Evolutionary conservation across 2,888 invertebrate genomes (phyloP).

Genomic region (Hesperia comma): DNA sequence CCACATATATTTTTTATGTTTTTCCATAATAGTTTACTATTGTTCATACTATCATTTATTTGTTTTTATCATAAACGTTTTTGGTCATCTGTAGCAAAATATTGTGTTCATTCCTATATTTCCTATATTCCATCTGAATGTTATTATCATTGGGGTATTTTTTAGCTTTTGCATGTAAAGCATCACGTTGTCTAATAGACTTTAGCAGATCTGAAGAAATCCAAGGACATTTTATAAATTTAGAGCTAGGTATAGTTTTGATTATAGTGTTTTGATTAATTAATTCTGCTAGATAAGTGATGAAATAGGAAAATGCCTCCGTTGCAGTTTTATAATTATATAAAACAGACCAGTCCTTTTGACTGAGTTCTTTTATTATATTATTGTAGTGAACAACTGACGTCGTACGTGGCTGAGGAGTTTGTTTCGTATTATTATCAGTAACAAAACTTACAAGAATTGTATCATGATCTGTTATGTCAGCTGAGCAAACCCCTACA

Average conservation of each 20-base stretch:
- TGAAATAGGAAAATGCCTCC: neutral
- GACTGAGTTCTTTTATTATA: neutral
- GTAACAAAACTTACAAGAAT: neutral
- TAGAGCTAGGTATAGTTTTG: neutral
- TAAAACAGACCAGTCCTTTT: neutral
- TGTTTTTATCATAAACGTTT: neutral
- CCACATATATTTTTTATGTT: neutral
- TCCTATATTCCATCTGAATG: neutral
- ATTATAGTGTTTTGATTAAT: neutral
- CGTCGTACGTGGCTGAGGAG: neutral
- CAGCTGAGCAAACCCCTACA: neutral
- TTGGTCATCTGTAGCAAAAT: neutral
- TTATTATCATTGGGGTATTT: neutral
- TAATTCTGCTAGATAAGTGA: neutral
- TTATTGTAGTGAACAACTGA: neutral
- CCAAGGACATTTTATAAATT: neutral
- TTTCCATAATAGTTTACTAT: conserved; percentile 1
- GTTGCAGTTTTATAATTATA: neutral
- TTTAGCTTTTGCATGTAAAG: neutral
- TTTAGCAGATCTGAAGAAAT: neutral
- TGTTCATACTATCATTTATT: neutral
- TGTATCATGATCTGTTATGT: neutral
- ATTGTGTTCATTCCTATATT: neutral
- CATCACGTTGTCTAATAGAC: neutral
- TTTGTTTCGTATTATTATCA: neutral